These are phyloP conservation scores for Tyrannus savana DNA, from an alignment of 2,113 vertebrate species.

Conservation along the genomic window DNA sequence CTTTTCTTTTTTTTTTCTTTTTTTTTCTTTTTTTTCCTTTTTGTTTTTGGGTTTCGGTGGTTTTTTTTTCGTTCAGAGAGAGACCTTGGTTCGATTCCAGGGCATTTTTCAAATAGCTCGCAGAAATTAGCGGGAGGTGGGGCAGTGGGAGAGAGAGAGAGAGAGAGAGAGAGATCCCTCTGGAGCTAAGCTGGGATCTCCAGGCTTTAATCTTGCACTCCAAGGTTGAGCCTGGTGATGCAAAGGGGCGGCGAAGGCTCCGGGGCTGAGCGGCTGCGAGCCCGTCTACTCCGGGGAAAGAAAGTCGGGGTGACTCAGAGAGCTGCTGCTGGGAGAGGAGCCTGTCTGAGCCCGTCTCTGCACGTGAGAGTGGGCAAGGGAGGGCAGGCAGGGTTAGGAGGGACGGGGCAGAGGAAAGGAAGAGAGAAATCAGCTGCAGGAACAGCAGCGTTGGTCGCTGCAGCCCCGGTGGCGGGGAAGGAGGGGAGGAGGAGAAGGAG, in stretches of 20 bases:
- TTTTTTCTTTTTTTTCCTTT: too few relatives aligned
- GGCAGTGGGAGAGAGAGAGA: not conserved
- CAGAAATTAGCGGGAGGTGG: not conserved
- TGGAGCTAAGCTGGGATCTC: not conserved
- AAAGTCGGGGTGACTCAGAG: not conserved
- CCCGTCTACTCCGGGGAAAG: not conserved
- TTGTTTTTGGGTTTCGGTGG: too few relatives aligned
- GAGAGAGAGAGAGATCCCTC: not conserved
- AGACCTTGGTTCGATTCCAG: not conserved
- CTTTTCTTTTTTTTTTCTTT: too few relatives aligned
- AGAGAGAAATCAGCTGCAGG: not conserved
- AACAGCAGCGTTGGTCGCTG: rapidly evolving
- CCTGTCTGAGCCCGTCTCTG: slow-evolving; percentile 32
- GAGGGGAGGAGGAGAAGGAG: not conserved
- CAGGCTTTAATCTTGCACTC: not conserved
- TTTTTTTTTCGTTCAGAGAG: rapidly evolving
- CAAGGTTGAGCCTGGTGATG: not conserved
- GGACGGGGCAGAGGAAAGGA: not conserved
- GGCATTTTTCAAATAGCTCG: not conserved
- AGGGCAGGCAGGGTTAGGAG: not conserved
- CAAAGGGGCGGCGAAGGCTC: not conserved
- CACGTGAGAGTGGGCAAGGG: slow-evolving; percentile 35
- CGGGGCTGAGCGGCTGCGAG: not conserved
- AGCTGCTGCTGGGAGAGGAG: not conserved
- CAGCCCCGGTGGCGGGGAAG: not conserved